Evolutionary conservation across 2,888 invertebrate species (phyloP), one percentile per base, ranked within the genome.

Genomic region (Spisula subtruncata): DNA sequence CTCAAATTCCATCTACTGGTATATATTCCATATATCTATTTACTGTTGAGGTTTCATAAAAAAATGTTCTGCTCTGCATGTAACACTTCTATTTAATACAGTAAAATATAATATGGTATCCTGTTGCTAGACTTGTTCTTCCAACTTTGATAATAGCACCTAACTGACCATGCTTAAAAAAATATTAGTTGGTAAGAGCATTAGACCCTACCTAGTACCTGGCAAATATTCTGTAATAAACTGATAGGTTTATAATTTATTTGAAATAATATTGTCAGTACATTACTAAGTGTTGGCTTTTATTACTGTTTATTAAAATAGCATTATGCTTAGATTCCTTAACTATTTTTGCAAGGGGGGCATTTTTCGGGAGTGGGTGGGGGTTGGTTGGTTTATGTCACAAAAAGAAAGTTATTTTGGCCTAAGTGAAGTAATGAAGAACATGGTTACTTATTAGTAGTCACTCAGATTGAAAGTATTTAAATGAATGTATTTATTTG

Each of bases 51-150:
- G 60, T 4, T 66, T 66, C 10, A 66, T 66, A 2, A 66, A 41
- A 66, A 66, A 66, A n/a, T n/a, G n/a, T n/a, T n/a, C n/a, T n/a
- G 25, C 12, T 25, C 60, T 25, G 25, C n/a, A 10, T 66, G 25
- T 12, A 25, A 66, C n/a, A 25, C 25, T n/a, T 66, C 2, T 8
- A 6, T 6, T 12, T 2, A 41, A 41, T 41, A 41, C 8, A 8
- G n/a, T n/a, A n/a, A n/a, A n/a, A n/a, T n/a, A n/a, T n/a, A 41
- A 41, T 41, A 41, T 41, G 41, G 41, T 41, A 41, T 8, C 41
- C 41, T n/a, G 60, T 66, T 66, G 60, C 60, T 66, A 66, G 25
- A 66, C 60, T n/a, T n/a, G n/a, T n/a, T n/a, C n/a, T 25, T n/a
- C 25, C 25, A 66, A 12, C 20, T 66, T n/a, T n/a, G n/a, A 25